Base-by-base conservation (phyloP, 2,113 vertebrate genomes). In the Cettia cetti region DNA sequence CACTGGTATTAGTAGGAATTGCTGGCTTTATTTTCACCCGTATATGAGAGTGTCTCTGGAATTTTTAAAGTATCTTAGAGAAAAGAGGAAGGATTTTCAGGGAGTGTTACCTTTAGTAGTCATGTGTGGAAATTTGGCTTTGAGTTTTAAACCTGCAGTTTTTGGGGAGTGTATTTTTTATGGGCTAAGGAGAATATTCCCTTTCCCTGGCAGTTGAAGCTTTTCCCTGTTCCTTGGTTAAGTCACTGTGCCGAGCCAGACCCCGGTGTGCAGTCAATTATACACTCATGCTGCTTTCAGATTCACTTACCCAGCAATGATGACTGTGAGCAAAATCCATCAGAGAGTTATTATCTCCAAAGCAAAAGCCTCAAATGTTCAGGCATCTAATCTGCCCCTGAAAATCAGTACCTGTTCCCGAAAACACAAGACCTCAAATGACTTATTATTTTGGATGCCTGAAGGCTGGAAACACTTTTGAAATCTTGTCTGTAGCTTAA, bases 301-400 rank as follows among this genome's bases (percentile, higher is more conserved):
- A 92, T 90, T 95, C 91, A 83, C 89, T 97, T 96, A 91, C 89
- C 87, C 61, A 49, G 94, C 24, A 14, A 96, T 86, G 89, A 89
- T 95, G 92, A 90, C 95, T 97, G 76, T 94, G 87, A 92, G 78
- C 91, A 92, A 88, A 94, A 93, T 91, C 71, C 69, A 95, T 92
- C 95, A 93, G 95, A 96, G 77, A 61, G 84, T 92, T 82, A 78
- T 96, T 96, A 95, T 94, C 92, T 91, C 93, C 64, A 80, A 94
- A 96, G 95, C 90, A 96, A 95, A 94, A 75, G 88, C 70, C 78
- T 97, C 86, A 82, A 94, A 93, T 76, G 72, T 86, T 92, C 85
- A 82, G 89, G 74, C 68, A 92, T 92, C 91, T 96, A 91, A 95
- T 92, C 91, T 95, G 75, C 72, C 64, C 92, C 82, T 95, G 95